phyloP scores from a whole-genome alignment of 2,113 vertebrate species.

The Oryzias woworae region DNA sequence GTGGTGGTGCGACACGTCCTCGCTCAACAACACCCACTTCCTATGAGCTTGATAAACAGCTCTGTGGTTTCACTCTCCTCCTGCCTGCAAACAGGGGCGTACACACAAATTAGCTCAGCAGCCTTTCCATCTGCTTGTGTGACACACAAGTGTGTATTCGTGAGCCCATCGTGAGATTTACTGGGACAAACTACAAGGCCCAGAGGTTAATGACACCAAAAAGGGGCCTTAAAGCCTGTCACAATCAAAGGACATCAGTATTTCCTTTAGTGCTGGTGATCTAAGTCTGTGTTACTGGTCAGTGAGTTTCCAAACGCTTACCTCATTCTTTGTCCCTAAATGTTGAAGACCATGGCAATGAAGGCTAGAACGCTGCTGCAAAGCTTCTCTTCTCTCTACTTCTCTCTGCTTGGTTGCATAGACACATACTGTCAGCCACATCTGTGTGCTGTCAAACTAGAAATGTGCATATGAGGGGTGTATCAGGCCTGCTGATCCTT shows the following conservation, averaged over 20 bases:
- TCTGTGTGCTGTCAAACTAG: slow-evolving; percentile 71
- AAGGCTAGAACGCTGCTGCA: slow-evolving; percentile 5
- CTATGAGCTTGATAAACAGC: slow-evolving; percentile 76
- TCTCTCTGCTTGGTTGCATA: slow-evolving; percentile 54
- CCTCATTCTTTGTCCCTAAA: slow-evolving; percentile 5
- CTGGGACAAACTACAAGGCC: slow-evolving; percentile 46
- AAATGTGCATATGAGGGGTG: slow-evolving; percentile 61
- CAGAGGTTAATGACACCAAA: slow-evolving; percentile 32
- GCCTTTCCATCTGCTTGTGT: slow-evolving; percentile 65
- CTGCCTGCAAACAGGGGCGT: slow-evolving; percentile 52
- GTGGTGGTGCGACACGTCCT: slow-evolving; percentile 66
- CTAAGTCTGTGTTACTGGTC: slow-evolving; percentile 50
- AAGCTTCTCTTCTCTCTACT: background rate
- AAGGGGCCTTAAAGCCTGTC: slow-evolving; percentile 42
- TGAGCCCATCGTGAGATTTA: slow-evolving; percentile 50
- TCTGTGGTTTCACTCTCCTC: slow-evolving; percentile 65
- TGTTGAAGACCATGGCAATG: slow-evolving; percentile 26
- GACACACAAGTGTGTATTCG: slow-evolving; percentile 55
- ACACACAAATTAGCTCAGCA: slow-evolving; percentile 43
- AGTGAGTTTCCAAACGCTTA: slow-evolving; percentile 29
- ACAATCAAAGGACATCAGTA: slow-evolving; percentile 51
- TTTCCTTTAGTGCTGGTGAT: slow-evolving; percentile 48
- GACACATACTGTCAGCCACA: slow-evolving; percentile 72
- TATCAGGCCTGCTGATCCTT: slow-evolving; percentile 73
- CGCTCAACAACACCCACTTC: slow-evolving; percentile 75